Base-by-base conservation (phyloP, 2,113 vertebrate genomes). In the Eurypyga helias region DNA sequence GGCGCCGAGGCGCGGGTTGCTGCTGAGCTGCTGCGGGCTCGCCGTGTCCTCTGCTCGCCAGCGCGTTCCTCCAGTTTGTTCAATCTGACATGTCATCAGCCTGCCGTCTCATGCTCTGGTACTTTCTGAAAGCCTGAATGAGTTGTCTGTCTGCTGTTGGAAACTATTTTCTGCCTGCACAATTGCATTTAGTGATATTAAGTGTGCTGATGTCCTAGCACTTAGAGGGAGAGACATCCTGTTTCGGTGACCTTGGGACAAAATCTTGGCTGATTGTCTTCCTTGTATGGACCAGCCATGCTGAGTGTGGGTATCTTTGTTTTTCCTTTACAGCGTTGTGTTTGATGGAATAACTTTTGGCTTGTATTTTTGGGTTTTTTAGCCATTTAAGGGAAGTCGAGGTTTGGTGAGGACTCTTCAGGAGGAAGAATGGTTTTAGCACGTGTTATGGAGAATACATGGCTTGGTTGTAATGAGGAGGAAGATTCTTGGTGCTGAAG, bases 211-310 rank as follows among this genome's bases (percentile, higher is more conserved):
- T 95, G 87, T 85, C 70, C n/a, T 89, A 52, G 84, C 48, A n/a
- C 36, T 90, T 76, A 61, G 57, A 84, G 52, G 62, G 49, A 82
- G 36, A 91, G 58, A 46, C 81, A 79, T 84, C 52, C 52, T 96
- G 51, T 89, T 72, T 51, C 0, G 0, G 24, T 89, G 94, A 96
- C 95, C 95, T 97, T 97, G 95, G 93, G 94, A 87, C 54, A 62
- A 83, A 96, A 45, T 91, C 77, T 89, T 87, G 83, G 33, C 89
- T 82, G 69, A 86, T 82, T 91, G 73, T 94, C 70, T 95, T 95
- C 69, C 61, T 96, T 92, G 34, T 15, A 23, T 95, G 75, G 90
- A 95, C 83, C 73, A 93, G 81, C 36, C 36, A 9, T 55, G 48
- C 4, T 51, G 89, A 83, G 17, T 62, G 49, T 58, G 89, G 65